These are phyloP conservation scores for Athene noctua DNA, from an alignment of 2,113 vertebrate genomes.

Conservation along the genomic window DNA sequence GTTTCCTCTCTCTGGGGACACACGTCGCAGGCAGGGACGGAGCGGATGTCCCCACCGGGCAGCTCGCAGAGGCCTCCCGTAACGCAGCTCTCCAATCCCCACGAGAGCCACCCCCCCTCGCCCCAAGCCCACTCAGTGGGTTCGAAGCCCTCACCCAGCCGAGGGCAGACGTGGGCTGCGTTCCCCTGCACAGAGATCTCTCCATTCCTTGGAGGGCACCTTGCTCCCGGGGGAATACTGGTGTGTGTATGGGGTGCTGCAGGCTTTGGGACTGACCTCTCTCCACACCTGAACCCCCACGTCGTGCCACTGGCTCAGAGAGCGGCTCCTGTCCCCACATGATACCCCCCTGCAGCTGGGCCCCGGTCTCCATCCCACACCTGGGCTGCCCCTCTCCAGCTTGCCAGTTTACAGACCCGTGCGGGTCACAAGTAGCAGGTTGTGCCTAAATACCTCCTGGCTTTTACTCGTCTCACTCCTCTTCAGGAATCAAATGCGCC, in stretches of 20 bases:
- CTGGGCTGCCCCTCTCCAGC: background rate
- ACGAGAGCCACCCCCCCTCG: rapidly evolving
- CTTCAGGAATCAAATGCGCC: background rate
- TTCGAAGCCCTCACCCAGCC: background rate
- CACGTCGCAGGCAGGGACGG: background rate
- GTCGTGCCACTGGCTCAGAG: rapidly evolving
- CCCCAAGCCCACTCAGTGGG: background rate
- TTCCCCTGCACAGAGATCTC: rapidly evolving
- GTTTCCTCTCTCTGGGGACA: background rate
- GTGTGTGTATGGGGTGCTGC: no score
- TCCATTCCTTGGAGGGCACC: rapidly evolving
- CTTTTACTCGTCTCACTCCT: background rate
- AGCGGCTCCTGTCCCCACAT: rapidly evolving
- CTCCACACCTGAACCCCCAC: background rate
- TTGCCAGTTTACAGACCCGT: rapidly evolving
- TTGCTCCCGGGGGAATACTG: rapidly evolving
- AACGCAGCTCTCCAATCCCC: background rate
- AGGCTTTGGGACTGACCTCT: background rate
- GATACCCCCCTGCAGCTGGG: rapidly evolving
- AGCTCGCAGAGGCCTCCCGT: background rate
- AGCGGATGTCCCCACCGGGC: background rate
- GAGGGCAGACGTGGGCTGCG: rapidly evolving
- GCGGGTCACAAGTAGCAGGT: rapidly evolving
- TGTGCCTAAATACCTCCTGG: background rate
- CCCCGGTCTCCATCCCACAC: background rate